These are phyloP conservation scores for Otolemur crassicaudatus DNA, from an alignment of 2,797 vertebrate genomes.

Conservation along the genomic window DNA sequence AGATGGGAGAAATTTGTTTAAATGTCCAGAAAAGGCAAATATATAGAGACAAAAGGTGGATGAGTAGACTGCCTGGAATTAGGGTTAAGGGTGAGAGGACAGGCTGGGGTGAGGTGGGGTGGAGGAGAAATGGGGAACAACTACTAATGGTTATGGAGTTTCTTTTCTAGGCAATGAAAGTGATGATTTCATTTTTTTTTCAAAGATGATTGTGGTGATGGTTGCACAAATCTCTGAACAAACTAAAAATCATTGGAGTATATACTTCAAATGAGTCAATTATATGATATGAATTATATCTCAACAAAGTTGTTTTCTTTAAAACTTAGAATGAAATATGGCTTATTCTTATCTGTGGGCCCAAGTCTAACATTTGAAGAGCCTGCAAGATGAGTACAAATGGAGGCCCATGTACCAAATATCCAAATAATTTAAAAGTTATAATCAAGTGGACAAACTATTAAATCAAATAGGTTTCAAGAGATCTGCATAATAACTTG, in stretches of 20 bases:
- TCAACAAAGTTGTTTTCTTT: neutral
- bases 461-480: neutral
- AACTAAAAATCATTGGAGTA: neutral
- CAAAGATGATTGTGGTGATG: neutral
- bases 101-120: too few relatives aligned
- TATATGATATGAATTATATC: neutral
- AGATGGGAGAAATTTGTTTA: neutral
- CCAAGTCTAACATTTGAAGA: neutral
- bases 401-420: neutral
- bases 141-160: neutral
- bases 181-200: neutral
- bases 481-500: neutral
- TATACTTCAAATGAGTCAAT: neutral
- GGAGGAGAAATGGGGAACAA: neutral
- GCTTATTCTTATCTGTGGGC: neutral
- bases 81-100: neutral
- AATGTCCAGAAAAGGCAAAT: neutral
- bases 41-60: neutral
- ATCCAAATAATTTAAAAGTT: neutral
- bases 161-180: neutral
- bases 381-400: neutral
- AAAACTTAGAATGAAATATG: neutral
- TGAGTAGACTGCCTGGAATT: neutral
- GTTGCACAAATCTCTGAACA: neutral
- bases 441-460: neutral